These are phyloP conservation scores for Australoheros facetus DNA, from an alignment of 2,797 vertebrate species.

Conservation along the genomic window DNA sequence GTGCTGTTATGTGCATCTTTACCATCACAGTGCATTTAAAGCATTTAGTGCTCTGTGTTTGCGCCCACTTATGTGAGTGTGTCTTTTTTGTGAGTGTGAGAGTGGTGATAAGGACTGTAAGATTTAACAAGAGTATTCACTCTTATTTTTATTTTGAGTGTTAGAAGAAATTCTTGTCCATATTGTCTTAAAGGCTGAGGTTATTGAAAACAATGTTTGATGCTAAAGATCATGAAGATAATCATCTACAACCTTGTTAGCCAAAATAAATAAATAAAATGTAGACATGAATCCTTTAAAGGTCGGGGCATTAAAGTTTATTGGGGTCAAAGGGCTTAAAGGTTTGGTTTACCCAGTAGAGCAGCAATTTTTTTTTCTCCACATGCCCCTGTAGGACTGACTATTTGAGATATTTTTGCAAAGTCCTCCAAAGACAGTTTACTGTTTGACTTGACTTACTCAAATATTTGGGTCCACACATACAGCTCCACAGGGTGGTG, in stretches of 20 bases:
- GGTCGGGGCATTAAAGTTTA: too few relatives aligned
- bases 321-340: too few relatives aligned
- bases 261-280: too few relatives aligned
- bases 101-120: neutral
- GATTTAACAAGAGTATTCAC: too few relatives aligned
- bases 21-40: constrained; percentile 15
- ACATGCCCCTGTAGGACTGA: neutral
- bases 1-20: neutral
- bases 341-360: too few relatives aligned
- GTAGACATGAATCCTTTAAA: too few relatives aligned
- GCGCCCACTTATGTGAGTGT: neutral
- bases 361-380: neutral
- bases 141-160: neutral
- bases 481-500: too few relatives aligned
- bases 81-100: neutral
- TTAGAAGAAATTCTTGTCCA: neutral
- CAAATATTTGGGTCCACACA: neutral
- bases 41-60: constrained; percentile 24
- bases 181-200: neutral
- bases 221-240: too few relatives aligned
- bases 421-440: neutral
- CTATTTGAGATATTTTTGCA: too few relatives aligned
- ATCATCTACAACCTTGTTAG: too few relatives aligned
- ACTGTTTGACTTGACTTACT: neutral
- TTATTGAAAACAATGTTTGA: too few relatives aligned